Evolutionary conservation across 2,113 vertebrate species (phyloP).

Genomic region (Pseudopipra pipra): DNA sequence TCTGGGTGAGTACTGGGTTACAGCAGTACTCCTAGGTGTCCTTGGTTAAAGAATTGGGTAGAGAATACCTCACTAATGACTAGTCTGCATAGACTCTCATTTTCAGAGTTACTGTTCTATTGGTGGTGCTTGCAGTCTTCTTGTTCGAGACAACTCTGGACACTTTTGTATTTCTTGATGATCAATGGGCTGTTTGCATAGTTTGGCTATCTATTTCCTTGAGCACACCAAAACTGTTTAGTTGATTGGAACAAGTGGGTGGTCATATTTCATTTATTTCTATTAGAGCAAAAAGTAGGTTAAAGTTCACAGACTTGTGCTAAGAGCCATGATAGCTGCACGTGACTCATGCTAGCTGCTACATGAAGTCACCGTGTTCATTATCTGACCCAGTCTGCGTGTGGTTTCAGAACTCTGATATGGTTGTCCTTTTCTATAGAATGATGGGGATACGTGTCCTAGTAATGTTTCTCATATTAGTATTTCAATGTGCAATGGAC

Average conservation of each 20-base stretch:
- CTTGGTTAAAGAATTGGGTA: background rate
- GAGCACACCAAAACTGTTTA: background rate
- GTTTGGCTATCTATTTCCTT: background rate
- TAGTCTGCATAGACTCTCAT: background rate
- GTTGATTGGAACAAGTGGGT: background rate
- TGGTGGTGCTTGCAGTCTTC: fast-evolving
- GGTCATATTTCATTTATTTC: fast-evolving
- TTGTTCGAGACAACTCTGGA: background rate
- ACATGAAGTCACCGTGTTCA: fast-evolving
- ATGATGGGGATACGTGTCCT: background rate
- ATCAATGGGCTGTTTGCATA: background rate
- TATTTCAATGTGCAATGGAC: background rate
- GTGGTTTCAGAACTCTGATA: background rate
- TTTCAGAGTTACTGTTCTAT: background rate
- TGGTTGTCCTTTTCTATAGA: background rate
- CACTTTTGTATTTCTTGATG: background rate
- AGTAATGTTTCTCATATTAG: background rate
- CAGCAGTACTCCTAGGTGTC: background rate
- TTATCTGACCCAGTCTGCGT: background rate
- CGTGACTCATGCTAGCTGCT: background rate
- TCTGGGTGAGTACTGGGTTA: background rate
- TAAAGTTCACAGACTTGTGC: background rate
- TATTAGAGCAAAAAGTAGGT: background rate
- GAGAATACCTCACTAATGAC: background rate
- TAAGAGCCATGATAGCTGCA: background rate